Base-by-base conservation (phyloP, 2,113 vertebrate genomes). In the Cynoglossus semilaevis region DNA sequence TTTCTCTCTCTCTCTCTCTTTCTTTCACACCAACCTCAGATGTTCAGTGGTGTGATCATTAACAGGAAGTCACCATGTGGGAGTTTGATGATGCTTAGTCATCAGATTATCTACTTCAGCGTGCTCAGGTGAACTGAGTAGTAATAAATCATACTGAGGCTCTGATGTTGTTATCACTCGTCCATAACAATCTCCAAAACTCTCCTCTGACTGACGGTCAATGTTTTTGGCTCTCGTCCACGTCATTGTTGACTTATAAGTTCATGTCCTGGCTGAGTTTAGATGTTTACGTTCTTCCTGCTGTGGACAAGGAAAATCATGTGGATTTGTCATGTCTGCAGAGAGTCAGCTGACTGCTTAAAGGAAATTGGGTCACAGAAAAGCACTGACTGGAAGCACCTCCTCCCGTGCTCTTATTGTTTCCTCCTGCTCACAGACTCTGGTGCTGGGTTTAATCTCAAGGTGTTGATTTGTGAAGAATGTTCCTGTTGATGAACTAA, bases 311-410 rank as follows among this genome's bases (percentile, higher is more conserved):
- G 51, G 58, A 65, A 61, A 74, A 61, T 48, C 46, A 64, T 53
- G 46, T 15, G 38, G 54, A 58, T 65, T 63, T 74, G 76, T 76
- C 64, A 59, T 38, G 54, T 70, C 63, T 55, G 44, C 64, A 36
- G 35, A 58, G 60, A 63, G 67, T 89, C 85, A 86, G 87, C 84
- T 87, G 89, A 87, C 72, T 0, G 51, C 64, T 61, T 53, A 49
- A 18, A 61, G 50, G 66, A 86, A 88, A 88, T 45, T 88, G 63
- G 89, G 86, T 89, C 85, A 81, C 55, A 57, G 51, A 64, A 69
- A 72, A 73, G 63, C 52, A 55, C 53, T 76, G 65, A 80, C 79
- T 70, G 48, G 60, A 73, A 75, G 68, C 50, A 22, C 83, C 84
- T 51, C 36, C 17, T 19, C 47, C 29, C 42, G 15, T 64, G 46